Conservation (phyloP, 2,113 vertebrate species). For the Rostratula benghalensis region DNA sequence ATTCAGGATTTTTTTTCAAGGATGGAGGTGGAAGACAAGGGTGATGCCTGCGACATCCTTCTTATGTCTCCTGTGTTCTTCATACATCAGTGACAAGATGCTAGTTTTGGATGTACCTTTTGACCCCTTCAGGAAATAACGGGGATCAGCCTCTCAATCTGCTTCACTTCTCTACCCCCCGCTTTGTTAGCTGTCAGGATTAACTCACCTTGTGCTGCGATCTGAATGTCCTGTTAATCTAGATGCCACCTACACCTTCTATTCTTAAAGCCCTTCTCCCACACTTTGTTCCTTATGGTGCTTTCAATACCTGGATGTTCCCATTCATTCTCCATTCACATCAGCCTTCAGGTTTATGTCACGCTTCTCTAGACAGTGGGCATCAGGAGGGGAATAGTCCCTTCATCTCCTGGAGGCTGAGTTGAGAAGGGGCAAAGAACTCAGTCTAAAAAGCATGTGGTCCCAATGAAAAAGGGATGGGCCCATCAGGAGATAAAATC, state of each 20-base stretch:
- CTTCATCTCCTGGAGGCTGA: not conserved
- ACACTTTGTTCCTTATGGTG: not conserved
- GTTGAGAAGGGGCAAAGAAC: not conserved
- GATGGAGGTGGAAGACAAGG: not conserved
- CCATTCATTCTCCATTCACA: not conserved
- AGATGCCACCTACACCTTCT: not conserved
- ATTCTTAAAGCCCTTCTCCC: not conserved
- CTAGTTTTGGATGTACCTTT: not conserved
- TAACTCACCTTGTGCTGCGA: not conserved
- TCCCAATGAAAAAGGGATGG: not conserved
- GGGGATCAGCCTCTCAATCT: not conserved
- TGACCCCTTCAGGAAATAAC: not conserved
- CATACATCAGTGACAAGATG: not conserved
- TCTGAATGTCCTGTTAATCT: not conserved
- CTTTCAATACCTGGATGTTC: not conserved
- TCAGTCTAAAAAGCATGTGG: not conserved
- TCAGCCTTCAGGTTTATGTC: not conserved
- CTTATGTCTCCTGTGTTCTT: not conserved
- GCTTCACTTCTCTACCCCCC: not conserved
- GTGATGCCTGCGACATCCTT: not conserved
- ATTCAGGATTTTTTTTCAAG: not conserved
- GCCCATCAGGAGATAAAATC: not conserved
- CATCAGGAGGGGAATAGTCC: not conserved
- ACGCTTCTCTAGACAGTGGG: not conserved
- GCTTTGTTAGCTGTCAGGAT: not conserved